These are phyloP conservation scores for Gambusia affinis DNA, from an alignment of 2,113 vertebrate species.

Conservation along the genomic window DNA sequence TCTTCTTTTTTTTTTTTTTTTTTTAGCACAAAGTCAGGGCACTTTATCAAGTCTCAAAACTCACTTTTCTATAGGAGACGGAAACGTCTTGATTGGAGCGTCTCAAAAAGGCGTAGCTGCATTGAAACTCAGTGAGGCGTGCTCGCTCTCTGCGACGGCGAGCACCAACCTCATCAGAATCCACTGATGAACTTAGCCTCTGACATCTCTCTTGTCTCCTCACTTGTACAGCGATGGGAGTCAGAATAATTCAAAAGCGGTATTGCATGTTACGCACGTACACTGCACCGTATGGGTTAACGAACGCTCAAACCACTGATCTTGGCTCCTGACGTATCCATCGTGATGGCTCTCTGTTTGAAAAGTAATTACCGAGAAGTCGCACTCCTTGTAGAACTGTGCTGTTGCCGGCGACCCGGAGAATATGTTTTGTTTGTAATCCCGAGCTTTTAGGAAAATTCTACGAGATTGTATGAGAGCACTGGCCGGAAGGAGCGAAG, in stretches of 20 bases:
- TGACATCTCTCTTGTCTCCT: constrained; percentile 78
- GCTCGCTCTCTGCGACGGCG: constrained; percentile 56
- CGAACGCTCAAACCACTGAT: constrained; percentile 22
- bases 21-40: constrained; percentile 23
- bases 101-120: constrained; percentile 72
- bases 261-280: constrained; percentile 45
- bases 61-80: constrained; percentile 54
- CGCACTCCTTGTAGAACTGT: background rate
- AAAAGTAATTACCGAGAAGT: constrained; percentile 32
- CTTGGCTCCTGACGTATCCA: constrained; percentile 15
- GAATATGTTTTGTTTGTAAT: background rate
- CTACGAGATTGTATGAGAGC: background rate
- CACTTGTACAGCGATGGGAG: constrained; percentile 57
- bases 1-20: constrained; percentile 39
- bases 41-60: constrained; percentile 30
- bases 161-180: constrained; percentile 75
- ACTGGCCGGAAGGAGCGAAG: background rate
- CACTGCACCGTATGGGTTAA: constrained; percentile 9
- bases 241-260: constrained; percentile 62
- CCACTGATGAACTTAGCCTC: constrained; percentile 78
- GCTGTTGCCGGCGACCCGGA: background rate
- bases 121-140: constrained; percentile 76
- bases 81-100: constrained; percentile 78
- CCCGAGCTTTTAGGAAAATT: background rate
- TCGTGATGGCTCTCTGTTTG: constrained; percentile 24